These are phyloP conservation scores for Microcebus tavaratra DNA, from an alignment of 2,113 vertebrate species.

Conservation along the genomic window DNA sequence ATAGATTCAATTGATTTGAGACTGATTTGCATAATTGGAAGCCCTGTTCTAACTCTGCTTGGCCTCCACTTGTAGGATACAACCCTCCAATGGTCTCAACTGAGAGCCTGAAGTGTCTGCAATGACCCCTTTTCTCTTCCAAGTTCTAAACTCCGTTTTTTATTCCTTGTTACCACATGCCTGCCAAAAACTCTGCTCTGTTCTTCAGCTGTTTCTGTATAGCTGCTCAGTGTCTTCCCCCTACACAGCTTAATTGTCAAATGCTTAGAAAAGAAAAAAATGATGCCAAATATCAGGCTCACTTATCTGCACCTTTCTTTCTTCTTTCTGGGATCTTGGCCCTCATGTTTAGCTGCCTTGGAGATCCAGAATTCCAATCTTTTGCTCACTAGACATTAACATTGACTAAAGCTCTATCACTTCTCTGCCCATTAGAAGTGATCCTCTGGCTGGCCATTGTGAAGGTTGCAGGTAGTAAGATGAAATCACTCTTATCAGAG, in stretches of 20 bases:
- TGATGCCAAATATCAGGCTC: not conserved
- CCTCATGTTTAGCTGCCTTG: not conserved
- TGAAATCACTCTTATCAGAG: not conserved
- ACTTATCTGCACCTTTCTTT: not conserved
- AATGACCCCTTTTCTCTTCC: not conserved
- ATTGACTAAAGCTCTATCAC: not conserved
- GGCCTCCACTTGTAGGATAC: not conserved
- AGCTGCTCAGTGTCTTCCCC: not conserved
- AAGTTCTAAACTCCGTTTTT: not conserved
- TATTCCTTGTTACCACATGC: not conserved
- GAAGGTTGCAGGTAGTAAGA: not conserved
- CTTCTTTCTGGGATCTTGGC: not conserved
- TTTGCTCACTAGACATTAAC: not conserved
- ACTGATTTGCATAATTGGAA: not conserved
- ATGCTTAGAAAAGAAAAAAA: not conserved
- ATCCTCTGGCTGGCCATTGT: not conserved
- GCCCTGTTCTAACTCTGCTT: not conserved
- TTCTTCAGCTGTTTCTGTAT: not conserved
- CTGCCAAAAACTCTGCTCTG: not conserved
- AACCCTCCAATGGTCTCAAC: not conserved
- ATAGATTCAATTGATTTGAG: not conserved
- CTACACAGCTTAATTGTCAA: not conserved
- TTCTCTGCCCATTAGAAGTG: not conserved
- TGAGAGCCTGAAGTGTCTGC: not conserved
- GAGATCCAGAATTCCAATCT: not conserved